Base-by-base conservation (phyloP, 2,888 invertebrate species). In the Trisateles emortualis region DNA sequence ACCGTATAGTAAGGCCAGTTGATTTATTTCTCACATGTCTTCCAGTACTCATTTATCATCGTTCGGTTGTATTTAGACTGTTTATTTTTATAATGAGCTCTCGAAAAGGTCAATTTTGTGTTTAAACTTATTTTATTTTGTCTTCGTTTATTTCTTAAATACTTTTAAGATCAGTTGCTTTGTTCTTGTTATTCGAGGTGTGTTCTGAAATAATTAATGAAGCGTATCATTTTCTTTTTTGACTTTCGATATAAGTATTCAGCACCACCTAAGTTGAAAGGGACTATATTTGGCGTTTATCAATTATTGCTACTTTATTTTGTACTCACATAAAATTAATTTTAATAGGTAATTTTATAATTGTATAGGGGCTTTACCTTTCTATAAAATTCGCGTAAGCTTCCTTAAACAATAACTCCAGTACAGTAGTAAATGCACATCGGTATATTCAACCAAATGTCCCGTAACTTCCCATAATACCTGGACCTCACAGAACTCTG, bases 401-500 rank as follows among this genome's bases (percentile, higher is more conserved):
- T 54, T 39, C 45, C 60, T 53, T 47, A 41, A 52, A 47, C 50
- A 59, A 66, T 61, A 60, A 61, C 49, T 57, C 24, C 39, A 47
- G 53, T 59, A 52, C 38, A n/a, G n/a, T 17, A 26, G 46, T 45
- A 48, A 46, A 57, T 46, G 38, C 42, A 62, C 44, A 46, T 30
- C 22, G n/a, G 44, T 56, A 43, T 52, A 64, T 51, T 60, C 52
- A 51, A 51, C 58, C 44, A 39, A 64, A 61, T 60, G 44, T 59
- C 53, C 43, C 54, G 50, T 57, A 57, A 59, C 57, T 76, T 68
- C 47, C 56, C 58, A 61, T 61, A 64, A 45, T 51, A 71, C 60
- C 50, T 42, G 49, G 87, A 87, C 87, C 87, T 68, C 87, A 89
- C 88, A 83, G 77, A 72, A 64, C 60, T 76, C 75, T 78, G 78